A percentile compares a stretch with the other conserved stretches of the same genome.
Evolutionary conservation across 2,888 invertebrate species (phyloP).

Genomic region (Adelognathus sp.): DNA sequence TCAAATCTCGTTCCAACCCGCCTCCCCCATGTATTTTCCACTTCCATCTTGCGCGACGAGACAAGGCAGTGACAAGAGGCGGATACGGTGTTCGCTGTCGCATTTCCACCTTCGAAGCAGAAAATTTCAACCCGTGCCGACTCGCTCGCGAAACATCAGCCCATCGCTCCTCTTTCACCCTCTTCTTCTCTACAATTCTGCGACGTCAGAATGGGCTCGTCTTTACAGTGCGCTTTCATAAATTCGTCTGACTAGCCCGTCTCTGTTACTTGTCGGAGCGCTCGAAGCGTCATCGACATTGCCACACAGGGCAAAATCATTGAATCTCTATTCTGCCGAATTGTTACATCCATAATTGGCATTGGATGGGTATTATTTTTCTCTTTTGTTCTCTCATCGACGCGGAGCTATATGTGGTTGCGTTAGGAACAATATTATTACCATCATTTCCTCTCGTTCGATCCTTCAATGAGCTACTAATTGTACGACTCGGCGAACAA

Average conservation of each 20-base stretch:
- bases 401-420: background rate
- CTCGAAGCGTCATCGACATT: slow-evolving; percentile 37
- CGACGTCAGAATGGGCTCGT: slow-evolving; percentile 12
- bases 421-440: slow-evolving; percentile 38
- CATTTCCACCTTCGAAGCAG: slow-evolving; percentile 34
- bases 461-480: slow-evolving; percentile 1
- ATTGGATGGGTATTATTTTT: background rate
- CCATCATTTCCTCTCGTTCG: background rate
- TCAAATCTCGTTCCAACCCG: slow-evolving; percentile 59
- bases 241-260: slow-evolving; percentile 14
- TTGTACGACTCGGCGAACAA: background rate
- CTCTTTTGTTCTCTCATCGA: background rate
- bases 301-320: slow-evolving; percentile 27
- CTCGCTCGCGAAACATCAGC: background rate
- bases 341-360: slow-evolving; percentile 3
- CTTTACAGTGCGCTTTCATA: slow-evolving; percentile 4
- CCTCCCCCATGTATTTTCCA: background rate
- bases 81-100: slow-evolving; percentile 14
- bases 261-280: slow-evolving; percentile 6
- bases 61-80: background rate
- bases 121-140: slow-evolving; percentile 20
- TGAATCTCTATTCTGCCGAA: background rate
- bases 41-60: slow-evolving; percentile 1
- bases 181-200: slow-evolving; percentile 4
- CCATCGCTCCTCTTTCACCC: background rate